Percentiles rank a stretch among this genome's conserved stretches.
Conservation (phyloP, 1,140 invertebrate species). For the Ceratina australensis region DNA sequence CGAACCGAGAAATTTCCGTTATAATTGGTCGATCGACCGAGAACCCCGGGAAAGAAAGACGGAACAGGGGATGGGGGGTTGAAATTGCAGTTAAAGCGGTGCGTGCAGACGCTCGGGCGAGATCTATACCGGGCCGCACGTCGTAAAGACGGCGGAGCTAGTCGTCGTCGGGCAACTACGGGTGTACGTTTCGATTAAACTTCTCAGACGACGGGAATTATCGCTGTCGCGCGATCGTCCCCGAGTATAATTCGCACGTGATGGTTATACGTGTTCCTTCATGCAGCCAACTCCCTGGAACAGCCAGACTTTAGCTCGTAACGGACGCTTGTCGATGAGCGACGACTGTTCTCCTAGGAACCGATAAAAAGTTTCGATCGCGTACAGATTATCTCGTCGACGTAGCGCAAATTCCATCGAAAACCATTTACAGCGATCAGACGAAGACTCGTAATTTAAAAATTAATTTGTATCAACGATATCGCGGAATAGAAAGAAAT, state of each 20-base stretch:
- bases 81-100: constrained; percentile 37
- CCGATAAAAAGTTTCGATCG: too few species aligned
- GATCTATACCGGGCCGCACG: constrained; percentile 13
- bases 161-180: constrained; percentile 7
- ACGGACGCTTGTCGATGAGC: constrained; percentile 32
- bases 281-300: neutral
- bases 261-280: constrained; percentile 36
- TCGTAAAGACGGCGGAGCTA: constrained; percentile 35
- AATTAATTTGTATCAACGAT: too few species aligned
- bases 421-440: too few species aligned
- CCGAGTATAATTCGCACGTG: constrained; percentile 47
- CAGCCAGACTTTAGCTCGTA: constrained; percentile 6
- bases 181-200: constrained; percentile 57
- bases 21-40: constrained; percentile 42
- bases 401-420: too few species aligned
- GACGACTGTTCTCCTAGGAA: constrained; percentile 1
- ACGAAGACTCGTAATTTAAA: too few species aligned
- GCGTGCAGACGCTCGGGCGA: constrained; percentile 32
- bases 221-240: constrained; percentile 51
- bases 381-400: too few species aligned
- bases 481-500: too few species aligned
- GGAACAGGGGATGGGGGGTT: neutral
- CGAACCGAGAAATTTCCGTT: constrained; percentile 23
- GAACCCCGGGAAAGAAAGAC: neutral
- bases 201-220: constrained; percentile 57